Conservation (phyloP, 1,140 invertebrate species). For the Apis cerana region DNA sequence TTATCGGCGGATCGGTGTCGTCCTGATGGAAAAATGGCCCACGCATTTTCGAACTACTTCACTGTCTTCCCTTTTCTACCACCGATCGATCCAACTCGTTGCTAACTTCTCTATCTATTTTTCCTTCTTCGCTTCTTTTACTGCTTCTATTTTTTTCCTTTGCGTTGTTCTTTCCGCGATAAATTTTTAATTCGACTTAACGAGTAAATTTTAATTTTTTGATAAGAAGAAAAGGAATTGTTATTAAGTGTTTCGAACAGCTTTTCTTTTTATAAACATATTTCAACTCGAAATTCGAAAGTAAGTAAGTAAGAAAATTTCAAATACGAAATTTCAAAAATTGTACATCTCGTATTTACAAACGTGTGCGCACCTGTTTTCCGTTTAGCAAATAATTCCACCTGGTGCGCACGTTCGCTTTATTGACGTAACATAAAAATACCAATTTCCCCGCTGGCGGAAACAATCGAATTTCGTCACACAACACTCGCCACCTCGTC, state of each 20-base stretch:
- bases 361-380: not conserved
- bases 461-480: not conserved
- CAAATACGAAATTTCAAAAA: not conserved
- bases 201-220: constrained; percentile 45
- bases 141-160: not conserved
- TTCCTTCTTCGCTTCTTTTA: not conserved
- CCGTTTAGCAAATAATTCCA: constrained; percentile 16
- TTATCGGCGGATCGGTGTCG: constrained; percentile 51
- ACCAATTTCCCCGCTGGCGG: not conserved
- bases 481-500: not conserved
- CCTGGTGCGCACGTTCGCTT: not conserved
- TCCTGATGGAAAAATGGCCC: constrained; percentile 62
- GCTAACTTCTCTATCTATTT: constrained; percentile 53
- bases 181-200: constrained; percentile 58
- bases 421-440: constrained; percentile 21
- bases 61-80: constrained; percentile 31
- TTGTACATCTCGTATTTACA: not conserved
- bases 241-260: no score
- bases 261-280: no score
- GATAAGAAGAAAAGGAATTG: constrained; percentile 12
- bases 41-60: constrained; percentile 61
- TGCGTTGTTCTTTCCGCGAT: constrained; percentile 28
- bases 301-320: not conserved
- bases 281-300: not conserved
- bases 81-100: constrained; percentile 49